A percentile compares a stretch with the other conserved stretches of the same genome.
Conservation (phyloP, 2,113 vertebrate genomes). For the Antechinus flavipes region DNA sequence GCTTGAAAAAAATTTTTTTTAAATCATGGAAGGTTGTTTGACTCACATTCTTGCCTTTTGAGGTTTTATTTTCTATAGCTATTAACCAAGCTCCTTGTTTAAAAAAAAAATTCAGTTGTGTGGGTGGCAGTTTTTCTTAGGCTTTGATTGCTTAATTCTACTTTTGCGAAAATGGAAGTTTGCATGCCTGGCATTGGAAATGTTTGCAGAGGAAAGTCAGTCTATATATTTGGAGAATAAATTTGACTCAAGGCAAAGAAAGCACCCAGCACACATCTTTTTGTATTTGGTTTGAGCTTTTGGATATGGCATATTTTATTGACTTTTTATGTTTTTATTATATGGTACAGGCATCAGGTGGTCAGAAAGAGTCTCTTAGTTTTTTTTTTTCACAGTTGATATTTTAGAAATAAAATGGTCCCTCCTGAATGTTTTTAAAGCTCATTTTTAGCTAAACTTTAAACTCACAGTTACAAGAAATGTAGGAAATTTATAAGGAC, state of each 20-base stretch:
- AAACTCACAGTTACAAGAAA: background rate
- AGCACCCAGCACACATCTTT: background rate
- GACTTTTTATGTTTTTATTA: background rate
- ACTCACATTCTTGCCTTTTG: background rate
- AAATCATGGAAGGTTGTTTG: background rate
- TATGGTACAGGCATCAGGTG: background rate
- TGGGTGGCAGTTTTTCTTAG: background rate
- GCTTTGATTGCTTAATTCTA: conserved; percentile 30
- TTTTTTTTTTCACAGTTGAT: background rate
- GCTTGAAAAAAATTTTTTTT: background rate
- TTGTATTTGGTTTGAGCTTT: conserved; percentile 5
- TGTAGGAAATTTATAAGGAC: background rate
- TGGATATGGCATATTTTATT: background rate
- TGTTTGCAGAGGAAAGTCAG: background rate
- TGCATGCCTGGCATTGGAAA: background rate
- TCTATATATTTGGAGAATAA: background rate
- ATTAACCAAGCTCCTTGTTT: background rate
- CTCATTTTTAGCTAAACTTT: background rate
- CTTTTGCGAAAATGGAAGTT: conserved; percentile 50
- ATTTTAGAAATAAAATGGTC: background rate
- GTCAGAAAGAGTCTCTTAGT: background rate
- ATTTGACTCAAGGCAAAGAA: background rate
- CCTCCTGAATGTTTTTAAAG: background rate
- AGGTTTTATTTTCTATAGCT: conserved; percentile 1
- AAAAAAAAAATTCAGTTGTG: background rate